Conservation (phyloP, 2,888 invertebrate species). For the Clivina fossor region DNA sequence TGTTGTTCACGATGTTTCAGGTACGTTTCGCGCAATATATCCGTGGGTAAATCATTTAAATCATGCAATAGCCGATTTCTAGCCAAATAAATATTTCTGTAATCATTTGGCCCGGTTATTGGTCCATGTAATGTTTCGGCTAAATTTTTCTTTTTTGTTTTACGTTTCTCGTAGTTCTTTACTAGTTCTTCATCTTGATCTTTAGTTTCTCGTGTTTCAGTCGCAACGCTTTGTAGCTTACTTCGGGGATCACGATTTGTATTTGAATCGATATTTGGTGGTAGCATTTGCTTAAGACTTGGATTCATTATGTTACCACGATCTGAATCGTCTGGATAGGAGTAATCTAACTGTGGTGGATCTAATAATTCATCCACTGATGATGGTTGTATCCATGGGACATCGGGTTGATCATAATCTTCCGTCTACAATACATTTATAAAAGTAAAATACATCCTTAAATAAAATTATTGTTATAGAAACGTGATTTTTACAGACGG, state of each 20-base stretch:
- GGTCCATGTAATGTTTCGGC: constrained; percentile 43
- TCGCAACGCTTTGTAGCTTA: constrained; percentile 39
- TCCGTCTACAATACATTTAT: constrained; percentile 15
- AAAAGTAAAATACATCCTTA: not conserved
- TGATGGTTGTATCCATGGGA: constrained; percentile 10
- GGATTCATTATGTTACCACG: constrained; percentile 5
- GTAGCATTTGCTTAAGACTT: constrained; percentile 17
- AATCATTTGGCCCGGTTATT: constrained; percentile 50
- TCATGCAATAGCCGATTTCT: constrained; percentile 49
- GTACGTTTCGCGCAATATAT: constrained; percentile 52
- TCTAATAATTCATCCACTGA: constrained; percentile 18
- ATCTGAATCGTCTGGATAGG: constrained; percentile 19
- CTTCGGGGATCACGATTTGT: constrained; percentile 49
- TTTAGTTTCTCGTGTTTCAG: constrained; percentile 18
- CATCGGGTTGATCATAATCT: constrained; percentile 28
- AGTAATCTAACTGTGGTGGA: constrained; percentile 25
- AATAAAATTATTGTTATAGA: not conserved
- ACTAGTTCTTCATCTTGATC: constrained; percentile 8
- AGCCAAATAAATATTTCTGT: constrained; percentile 49
- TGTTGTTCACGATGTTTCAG: constrained; percentile 50
- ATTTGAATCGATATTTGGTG: constrained; percentile 9
- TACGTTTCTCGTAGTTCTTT: constrained; percentile 33
- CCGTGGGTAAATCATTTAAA: constrained; percentile 50
- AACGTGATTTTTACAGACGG: no score
- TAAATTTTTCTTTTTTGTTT: constrained; percentile 46